Percentiles rank a stretch among this genome's conserved stretches.
Conservation (phyloP, 2,113 vertebrate species). For the Excalfactoria chinensis region DNA sequence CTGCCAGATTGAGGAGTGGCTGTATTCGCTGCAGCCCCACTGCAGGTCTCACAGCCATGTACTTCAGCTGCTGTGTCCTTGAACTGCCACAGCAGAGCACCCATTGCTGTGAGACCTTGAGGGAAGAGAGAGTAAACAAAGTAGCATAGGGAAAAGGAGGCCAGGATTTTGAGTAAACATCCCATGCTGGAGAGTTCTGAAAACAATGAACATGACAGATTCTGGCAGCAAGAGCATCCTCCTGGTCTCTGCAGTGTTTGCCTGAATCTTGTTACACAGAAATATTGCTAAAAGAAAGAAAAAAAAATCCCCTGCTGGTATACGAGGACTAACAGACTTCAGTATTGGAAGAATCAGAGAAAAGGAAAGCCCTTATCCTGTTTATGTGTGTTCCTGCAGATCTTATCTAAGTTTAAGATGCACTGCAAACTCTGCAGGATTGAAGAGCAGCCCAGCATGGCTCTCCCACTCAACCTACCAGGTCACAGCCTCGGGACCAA, state of each 20-base stretch:
- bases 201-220: conserved; percentile 10
- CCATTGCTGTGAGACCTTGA: not conserved
- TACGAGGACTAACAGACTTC: not conserved
- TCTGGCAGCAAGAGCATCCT: not conserved
- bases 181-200: not conserved
- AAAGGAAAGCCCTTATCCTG: not conserved
- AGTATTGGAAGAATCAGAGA: not conserved
- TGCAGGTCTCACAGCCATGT: not conserved
- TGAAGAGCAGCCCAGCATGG: accelerated
- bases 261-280: not conserved
- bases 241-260: not conserved
- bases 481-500: not conserved
- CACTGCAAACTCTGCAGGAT: not conserved
- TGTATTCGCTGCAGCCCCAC: not conserved
- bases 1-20: not conserved
- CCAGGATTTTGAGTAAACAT: conserved; percentile 28
- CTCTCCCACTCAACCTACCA: not conserved
- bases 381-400: not conserved
- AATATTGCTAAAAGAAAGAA: not conserved
- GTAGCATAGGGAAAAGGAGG: not conserved
- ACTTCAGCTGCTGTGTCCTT: not conserved
- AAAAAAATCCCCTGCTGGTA: not conserved
- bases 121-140: conserved; percentile 19
- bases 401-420: not conserved
- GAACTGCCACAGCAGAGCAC: not conserved